Conservation (phyloP, 2,888 invertebrate species). For the Rhagonycha fulva region DNA sequence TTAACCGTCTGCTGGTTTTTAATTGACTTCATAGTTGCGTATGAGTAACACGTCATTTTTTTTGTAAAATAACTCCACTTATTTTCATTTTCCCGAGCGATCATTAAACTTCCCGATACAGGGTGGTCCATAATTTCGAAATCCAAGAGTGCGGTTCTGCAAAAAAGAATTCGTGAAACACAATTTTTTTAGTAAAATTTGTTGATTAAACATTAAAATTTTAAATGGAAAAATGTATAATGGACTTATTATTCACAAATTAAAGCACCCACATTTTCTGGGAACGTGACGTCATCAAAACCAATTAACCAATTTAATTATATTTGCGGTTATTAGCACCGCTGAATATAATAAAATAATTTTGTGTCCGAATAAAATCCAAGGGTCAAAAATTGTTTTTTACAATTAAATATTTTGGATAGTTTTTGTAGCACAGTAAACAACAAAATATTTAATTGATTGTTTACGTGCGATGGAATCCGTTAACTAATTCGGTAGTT, state of each 20-base stretch:
- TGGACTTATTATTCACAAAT: not conserved
- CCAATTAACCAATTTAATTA: not conserved
- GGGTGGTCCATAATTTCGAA: not conserved
- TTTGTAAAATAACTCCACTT: not conserved
- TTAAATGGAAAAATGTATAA: not conserved
- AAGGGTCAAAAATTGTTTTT: not conserved
- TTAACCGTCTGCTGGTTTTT: constrained; percentile 43
- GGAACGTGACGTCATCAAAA: not conserved
- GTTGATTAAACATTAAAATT: not conserved
- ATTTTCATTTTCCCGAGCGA: not conserved
- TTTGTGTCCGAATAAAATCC: not conserved
- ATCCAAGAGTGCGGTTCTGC: not conserved
- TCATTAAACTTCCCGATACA: not conserved
- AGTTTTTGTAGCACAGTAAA: not conserved
- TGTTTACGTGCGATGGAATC: not conserved
- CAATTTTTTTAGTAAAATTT: not conserved
- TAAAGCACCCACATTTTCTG: constrained; percentile 2
- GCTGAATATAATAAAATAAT: not conserved
- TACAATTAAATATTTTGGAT: not conserved
- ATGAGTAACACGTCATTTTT: constrained; percentile 27
- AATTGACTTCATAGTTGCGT: constrained; percentile 26
- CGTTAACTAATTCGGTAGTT: not conserved
- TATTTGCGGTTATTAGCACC: not conserved
- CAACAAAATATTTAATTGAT: not conserved
- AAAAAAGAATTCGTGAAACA: not conserved